A percentile compares a stretch with the other conserved stretches of the same genome.
These are phyloP conservation scores for Oscheius sp. DNA, from an alignment of 1,140 invertebrate genomes.

Conservation along the genomic window DNA sequence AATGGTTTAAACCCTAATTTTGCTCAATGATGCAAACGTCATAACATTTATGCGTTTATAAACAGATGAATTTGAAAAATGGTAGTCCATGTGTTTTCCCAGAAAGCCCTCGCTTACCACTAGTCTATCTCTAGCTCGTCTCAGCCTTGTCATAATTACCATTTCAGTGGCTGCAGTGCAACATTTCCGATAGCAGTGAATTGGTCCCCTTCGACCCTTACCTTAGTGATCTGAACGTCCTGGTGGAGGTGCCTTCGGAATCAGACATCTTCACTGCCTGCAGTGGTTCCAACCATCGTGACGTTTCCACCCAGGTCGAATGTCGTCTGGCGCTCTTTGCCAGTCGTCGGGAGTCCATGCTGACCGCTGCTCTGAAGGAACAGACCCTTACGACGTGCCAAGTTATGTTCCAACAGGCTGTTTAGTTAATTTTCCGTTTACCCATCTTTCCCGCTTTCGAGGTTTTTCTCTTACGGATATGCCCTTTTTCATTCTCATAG, in stretches of 20 bases:
- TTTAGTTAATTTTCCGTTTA: too few species aligned
- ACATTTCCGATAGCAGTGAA: not conserved
- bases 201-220: constrained; percentile 23
- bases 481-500: too few species aligned
- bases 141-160: not conserved
- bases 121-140: too few species aligned
- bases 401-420: not conserved
- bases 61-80: too few species aligned
- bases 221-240: constrained; percentile 16
- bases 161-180: not conserved
- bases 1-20: too few species aligned
- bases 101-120: not conserved
- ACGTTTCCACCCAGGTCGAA: not conserved
- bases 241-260: constrained; percentile 10
- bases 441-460: too few species aligned
- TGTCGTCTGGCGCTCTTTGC: not conserved
- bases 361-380: not conserved
- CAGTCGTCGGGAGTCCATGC: not conserved
- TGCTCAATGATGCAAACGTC: too few species aligned
- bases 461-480: too few species aligned
- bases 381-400: too few species aligned
- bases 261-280: not conserved
- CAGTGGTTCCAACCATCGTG: not conserved
- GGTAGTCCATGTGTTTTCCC: not conserved
- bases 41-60: too few species aligned